Base-by-base conservation (phyloP, 2,888 invertebrate species). In the Seladonia tumulorum region DNA sequence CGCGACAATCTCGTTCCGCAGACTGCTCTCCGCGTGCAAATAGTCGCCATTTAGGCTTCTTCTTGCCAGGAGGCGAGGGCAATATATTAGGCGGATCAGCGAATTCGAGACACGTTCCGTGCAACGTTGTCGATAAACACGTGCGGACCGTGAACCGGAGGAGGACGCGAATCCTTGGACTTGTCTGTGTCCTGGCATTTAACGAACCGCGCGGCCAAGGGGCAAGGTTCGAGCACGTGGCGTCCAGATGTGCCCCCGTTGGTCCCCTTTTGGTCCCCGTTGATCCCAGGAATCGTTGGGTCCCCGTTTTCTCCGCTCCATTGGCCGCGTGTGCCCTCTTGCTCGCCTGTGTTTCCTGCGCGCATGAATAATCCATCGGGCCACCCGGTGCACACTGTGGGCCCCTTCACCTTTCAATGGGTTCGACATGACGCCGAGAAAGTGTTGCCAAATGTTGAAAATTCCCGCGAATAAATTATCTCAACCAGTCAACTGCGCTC, bases 161-260 rank as follows among this genome's bases (percentile, higher is more conserved):
- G 68, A 70, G 39, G 49, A 81, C 60, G 35, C 72, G 76, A 49
- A 25, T 45, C 25, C 76, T 66, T 22, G 66, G 73, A 68, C 35
- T 35, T 57, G 60, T 70, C 75, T 57, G 63, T 77, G 76, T 16
- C 47, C 63, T 25, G 25, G 60, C 25, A 60, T 60, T 60, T 71
- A n/a, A n/a, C 74, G 35, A 57, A 73, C 53, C 16, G 8, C 68
- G 75, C 42, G 57, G 5, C 57, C 66, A 83, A 57, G 80, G 74
- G 79, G 78, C 49, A 63, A 70, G 79, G 60, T 25, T 60, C 77
- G 22, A 76, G 82, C 91, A 91, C 91, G 89, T 91, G 91, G 83
- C 82, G 73, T 39, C 85, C 91, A 91, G 89, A 91, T 91, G 91
- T 71, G 86, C 16, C 72, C 74, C 70, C 72, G 82, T 88, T 84